Evolutionary conservation across 2,113 vertebrate species (phyloP), one percentile per base, ranked within the genome.

Genomic region (Scartelaos histophorus): DNA sequence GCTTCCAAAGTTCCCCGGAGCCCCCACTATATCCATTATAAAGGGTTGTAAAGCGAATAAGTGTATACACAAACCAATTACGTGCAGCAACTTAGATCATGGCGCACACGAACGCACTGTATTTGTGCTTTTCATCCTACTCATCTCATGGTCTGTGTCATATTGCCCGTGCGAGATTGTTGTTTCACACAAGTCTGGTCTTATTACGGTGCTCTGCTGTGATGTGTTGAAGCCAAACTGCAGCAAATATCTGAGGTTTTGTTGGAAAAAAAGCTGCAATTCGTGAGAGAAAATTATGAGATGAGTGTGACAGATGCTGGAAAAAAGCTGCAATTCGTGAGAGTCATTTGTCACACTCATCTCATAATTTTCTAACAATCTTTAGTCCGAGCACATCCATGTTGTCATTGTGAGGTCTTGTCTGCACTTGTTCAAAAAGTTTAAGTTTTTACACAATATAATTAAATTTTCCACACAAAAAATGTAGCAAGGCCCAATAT

Each of bases 121-220:
- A 35, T 64, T 64, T 64, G 61, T 19, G 61, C 19, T 64, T 74
- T 75, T 61, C 66, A 68, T 69, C 70, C 51, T 64, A 58, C 62
- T 81, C 70, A 35, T 77, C 45, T 70, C n/a, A 35, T 43, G 67
- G 22, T 53, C 73, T 64, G 49, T 67, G 24, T 72, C 51, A 47
- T 53, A 78, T 80, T 65, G 57, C 51, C 65, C 15, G 17, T 51
- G 38, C 76, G 47, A 22, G 70, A 53, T 46, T 46, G 71, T 66
- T 65, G 77, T 79, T 79, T 76, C 75, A 74, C 71, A 66, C 24
- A 72, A 61, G 73, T 65, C 49, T 71, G 49, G 57, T 67, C 67
- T 43, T 82, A 58, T 75, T 74, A 70, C 81, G 75, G 61, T 47
- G 16, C 56, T 68, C 43, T 73, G 60, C 71, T 47, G 66, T 73